Evolutionary conservation across 2,888 invertebrate genomes (phyloP), one percentile per base, ranked within the genome.

Genomic region (Caenorhabditis doughertyi): DNA sequence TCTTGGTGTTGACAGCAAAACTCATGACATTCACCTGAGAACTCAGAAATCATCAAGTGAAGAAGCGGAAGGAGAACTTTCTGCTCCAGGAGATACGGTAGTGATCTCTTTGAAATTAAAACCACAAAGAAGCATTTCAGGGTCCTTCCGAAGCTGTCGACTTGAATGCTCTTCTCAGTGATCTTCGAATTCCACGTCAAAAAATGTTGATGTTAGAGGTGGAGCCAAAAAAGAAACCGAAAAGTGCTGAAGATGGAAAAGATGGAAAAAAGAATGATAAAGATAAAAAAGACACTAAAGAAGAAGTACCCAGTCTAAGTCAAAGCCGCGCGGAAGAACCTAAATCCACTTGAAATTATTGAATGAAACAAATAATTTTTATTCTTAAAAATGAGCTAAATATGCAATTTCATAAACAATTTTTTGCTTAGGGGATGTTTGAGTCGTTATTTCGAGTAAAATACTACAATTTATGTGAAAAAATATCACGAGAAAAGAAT

Each of bases 31-130:
- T 9, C 49, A 29, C 25, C 7, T 73, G n/a, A 64, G 53, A 44
- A 51, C 64, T 11, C 73, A 73, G 27, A 73, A 73, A 44, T 73
- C 73, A 47, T 73, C 73, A 18, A 73, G 73, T 47, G 73, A 73
- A 64, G 64, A 73, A 29, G 64, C 1, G 3, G 73, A 64, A 23
- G 72, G 53, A 27, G 73, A 73, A 8, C 3, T 11, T 1, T 11
- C 42, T 21, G 3, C 21, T 32, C 42, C 39, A n/a, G 64, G 35
- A 13, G 64, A 55, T 11, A 53, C 62, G 32, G 53, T 62, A 25
- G 3, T 25, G 16, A 25, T 64, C 1, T 23, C 21, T 18, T 64
- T 18, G 29, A 29, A 11, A 25, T 39, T 39, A 13, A 2, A 44
- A 44, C 11, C 32, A 2, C n/a, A n/a, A n/a, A 32, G 13, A 32